These are phyloP conservation scores for Fulica atra DNA, from an alignment of 2,113 vertebrate genomes.

Conservation along the genomic window DNA sequence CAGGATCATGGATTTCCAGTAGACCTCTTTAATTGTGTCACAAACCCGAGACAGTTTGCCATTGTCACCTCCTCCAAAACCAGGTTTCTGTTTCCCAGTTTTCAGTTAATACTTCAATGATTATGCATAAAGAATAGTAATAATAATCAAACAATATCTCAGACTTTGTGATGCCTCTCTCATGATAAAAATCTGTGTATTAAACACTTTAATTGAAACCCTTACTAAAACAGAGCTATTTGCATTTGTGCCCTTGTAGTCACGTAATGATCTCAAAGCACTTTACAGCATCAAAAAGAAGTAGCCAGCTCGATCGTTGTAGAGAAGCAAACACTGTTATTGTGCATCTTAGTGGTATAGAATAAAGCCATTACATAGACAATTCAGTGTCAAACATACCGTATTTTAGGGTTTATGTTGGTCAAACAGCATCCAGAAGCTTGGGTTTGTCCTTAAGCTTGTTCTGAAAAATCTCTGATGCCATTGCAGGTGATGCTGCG, in stretches of 20 bases:
- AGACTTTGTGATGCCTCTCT: background rate
- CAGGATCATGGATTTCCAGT: background rate
- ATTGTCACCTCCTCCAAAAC: background rate
- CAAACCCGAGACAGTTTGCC: background rate
- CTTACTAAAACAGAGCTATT: background rate
- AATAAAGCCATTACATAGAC: background rate
- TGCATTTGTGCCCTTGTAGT: background rate
- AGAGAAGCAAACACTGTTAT: background rate
- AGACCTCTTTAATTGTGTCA: too few relatives aligned
- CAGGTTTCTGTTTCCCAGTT: background rate
- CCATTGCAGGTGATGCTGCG: accelerated
- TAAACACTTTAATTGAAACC: constrained; percentile 37
- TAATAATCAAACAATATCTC: background rate
- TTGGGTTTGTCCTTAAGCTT: background rate
- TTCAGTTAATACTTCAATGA: background rate
- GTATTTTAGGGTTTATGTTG: background rate
- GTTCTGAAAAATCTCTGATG: background rate
- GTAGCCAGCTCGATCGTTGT: background rate
- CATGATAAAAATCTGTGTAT: background rate
- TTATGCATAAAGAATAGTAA: background rate
- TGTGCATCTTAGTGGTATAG: background rate
- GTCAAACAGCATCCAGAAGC: background rate
- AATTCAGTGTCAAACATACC: background rate
- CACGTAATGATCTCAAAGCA: background rate
- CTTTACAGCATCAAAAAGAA: background rate